Evolutionary conservation across 1,140 invertebrate species (phyloP), one percentile per base, ranked within the genome.

Genomic region (Drosophila chauvacae): DNA sequence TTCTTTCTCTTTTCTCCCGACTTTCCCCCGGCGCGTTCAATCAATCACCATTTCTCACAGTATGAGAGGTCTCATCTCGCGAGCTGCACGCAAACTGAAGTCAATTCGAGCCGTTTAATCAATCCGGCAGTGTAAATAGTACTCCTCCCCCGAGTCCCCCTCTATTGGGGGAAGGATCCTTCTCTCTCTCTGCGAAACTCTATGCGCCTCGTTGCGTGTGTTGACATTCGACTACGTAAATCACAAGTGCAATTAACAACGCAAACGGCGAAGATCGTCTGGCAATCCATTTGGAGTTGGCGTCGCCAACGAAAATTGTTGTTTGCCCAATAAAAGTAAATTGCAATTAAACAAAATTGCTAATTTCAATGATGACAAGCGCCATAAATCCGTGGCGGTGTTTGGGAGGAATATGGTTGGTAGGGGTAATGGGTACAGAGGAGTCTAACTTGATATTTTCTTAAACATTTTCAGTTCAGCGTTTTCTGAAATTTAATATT

Each of bases 321-420:
- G 80, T 84, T 88, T 83, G 80, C 68, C 50, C 85, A 88, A 88
- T 88, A 88, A 88, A 88, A 88, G 77, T 88, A 90, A 88, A 88
- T 90, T 88, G 85, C 84, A 90, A 88, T 88, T 84, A 88, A 84
- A 84, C 81, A 84, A 84, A 84, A 88, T 90, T 88, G 85, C 84
- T 84, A 87, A 87, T 87, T 87, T 80, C 83, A 84, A 78, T 80
- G 84, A 83, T 84, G 83, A 87, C 84, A 87, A 77, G 53, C 53
- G 61, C 84, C 80, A 80, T 87, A 83, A 83, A 88, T 88, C 63
- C 39, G 58, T 50, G 20, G 50, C 61, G 28, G 53, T 72, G 53
- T 69, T 71, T 55, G 70, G 61, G 63, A 20, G 48, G 56, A 59
- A 44, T 60, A 51, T 59, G 7, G 23, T 33, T 50, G 11, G 20